Conservation (phyloP, 2,113 vertebrate species). For the Pseudois nayaur region DNA sequence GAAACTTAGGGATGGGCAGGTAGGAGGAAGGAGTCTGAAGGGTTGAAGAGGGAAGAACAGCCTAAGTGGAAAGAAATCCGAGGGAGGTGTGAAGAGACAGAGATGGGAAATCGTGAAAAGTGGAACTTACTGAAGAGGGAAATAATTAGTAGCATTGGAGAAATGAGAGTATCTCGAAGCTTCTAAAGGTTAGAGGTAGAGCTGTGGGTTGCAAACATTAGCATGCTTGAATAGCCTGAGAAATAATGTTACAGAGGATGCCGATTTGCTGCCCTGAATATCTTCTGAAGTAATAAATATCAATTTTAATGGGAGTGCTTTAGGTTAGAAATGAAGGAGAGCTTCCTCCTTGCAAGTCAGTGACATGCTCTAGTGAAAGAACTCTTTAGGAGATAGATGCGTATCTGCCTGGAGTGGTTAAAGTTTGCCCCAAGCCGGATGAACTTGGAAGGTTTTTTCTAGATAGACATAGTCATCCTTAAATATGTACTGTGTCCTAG, state of each 20-base stretch:
- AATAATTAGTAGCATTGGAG: slow-evolving; percentile 28
- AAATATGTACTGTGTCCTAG: background rate
- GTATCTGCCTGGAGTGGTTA: background rate
- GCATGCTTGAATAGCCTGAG: background rate
- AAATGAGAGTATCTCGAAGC: slow-evolving; percentile 8
- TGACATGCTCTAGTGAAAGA: background rate
- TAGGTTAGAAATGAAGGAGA: slow-evolving; percentile 25
- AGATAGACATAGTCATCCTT: background rate
- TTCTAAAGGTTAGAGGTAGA: slow-evolving; percentile 19
- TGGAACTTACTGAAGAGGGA: background rate
- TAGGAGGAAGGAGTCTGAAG: background rate
- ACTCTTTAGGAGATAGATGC: background rate
- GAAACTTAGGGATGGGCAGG: background rate
- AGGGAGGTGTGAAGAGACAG: background rate
- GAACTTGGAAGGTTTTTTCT: background rate
- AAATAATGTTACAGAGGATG: background rate
- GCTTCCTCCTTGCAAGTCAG: background rate
- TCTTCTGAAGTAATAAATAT: slow-evolving; percentile 26
- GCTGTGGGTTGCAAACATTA: background rate
- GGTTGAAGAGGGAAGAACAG: background rate
- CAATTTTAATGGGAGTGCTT: background rate
- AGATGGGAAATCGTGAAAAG: background rate
- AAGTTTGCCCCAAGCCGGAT: background rate
- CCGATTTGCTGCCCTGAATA: background rate
- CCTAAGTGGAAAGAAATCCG: background rate